Percentiles rank a stretch among this genome's conserved stretches.
These are phyloP conservation scores for Loripinus fragilis DNA, from an alignment of 2,888 invertebrate genomes.

Conservation along the genomic window DNA sequence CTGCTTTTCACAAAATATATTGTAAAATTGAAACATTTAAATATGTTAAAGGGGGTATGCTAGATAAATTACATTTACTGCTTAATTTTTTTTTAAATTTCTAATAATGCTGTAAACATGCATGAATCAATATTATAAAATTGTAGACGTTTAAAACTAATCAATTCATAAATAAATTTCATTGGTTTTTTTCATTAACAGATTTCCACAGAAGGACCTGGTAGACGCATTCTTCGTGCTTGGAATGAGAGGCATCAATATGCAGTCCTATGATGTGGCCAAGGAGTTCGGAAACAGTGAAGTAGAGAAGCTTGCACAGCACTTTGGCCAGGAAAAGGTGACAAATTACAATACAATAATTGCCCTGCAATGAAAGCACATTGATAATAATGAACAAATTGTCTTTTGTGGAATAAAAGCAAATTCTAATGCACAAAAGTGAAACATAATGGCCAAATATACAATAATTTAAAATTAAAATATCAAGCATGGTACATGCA, in stretches of 20 bases:
- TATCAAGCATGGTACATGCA: too few relatives aligned
- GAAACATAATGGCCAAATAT: too few relatives aligned
- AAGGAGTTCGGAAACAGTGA: conserved; percentile 15
- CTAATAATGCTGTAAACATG: conserved; percentile 13
- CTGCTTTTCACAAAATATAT: too few relatives aligned
- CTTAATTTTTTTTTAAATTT: too few relatives aligned
- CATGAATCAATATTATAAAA: not conserved
- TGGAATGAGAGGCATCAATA: conserved; percentile 32
- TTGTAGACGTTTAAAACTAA: not conserved
- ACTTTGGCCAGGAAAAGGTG: conserved; percentile 30
- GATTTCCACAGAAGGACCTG: conserved; percentile 33
- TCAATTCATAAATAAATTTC: conserved; percentile 5
- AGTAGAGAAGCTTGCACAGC: not conserved
- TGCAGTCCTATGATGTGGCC: conserved; percentile 3
- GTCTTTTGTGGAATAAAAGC: too few relatives aligned
- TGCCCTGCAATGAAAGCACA: too few relatives aligned
- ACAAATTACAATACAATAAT: not conserved
- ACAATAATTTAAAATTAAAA: too few relatives aligned
- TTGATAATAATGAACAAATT: too few relatives aligned
- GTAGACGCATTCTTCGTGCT: conserved; percentile 32
- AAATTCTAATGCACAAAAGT: too few relatives aligned
- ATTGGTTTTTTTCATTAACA: conserved; percentile 10
- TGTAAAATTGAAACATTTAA: too few relatives aligned
- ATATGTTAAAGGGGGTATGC: too few relatives aligned
- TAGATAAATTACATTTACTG: too few relatives aligned